These are phyloP conservation scores for Petrolisthes manimaculis DNA, from an alignment of 2,888 invertebrate species.

Conservation along the genomic window DNA sequence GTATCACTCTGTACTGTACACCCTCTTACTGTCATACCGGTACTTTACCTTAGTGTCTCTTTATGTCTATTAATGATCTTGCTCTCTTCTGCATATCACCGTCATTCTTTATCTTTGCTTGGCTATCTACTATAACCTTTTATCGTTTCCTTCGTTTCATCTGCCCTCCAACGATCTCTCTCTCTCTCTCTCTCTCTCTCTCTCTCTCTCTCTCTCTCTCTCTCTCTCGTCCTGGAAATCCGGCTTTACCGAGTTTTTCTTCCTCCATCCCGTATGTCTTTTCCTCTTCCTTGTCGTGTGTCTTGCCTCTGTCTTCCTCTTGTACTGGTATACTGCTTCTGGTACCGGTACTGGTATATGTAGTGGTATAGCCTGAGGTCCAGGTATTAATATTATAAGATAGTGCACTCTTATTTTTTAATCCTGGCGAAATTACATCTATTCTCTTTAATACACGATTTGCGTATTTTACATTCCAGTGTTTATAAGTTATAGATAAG, in stretches of 20 bases:
- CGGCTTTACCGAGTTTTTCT: neutral
- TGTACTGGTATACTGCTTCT: neutral
- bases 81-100: neutral
- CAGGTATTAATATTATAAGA: too few species aligned
- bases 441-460: too few species aligned
- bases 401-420: too few species aligned
- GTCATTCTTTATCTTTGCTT: neutral
- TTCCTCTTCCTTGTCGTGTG: neutral
- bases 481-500: too few species aligned
- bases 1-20: neutral
- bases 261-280: neutral
- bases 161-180: neutral
- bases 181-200: constrained; percentile 1
- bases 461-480: too few species aligned
- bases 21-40: neutral
- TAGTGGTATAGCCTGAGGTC: too few species aligned
- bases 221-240: neutral
- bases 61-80: neutral
- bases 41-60: neutral
- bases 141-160: neutral
- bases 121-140: neutral
- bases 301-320: neutral
- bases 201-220: constrained; percentile 24
- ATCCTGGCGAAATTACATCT: too few species aligned
- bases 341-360: too few species aligned